Evolutionary conservation across 2,113 vertebrate genomes (phyloP).

Genomic region (Fukomys damarensis): DNA sequence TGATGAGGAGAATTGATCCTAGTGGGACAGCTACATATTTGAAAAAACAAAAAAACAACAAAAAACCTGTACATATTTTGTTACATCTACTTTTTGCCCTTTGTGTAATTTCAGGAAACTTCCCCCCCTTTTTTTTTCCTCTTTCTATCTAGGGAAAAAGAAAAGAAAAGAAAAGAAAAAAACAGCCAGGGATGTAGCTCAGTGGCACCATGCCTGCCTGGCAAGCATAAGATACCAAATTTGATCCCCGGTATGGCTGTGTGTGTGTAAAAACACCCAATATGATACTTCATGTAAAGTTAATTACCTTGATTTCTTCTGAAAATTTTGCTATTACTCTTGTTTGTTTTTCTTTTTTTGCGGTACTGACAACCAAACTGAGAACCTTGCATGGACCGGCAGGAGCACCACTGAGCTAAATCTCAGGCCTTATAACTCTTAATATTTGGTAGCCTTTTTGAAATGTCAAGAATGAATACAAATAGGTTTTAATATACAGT

Average conservation of each 20-base stretch:
- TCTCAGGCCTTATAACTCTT: no score
- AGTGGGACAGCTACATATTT: not conserved
- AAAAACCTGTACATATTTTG: not conserved
- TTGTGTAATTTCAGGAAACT: not conserved
- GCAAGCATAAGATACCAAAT: no score
- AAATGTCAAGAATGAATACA: slow-evolving; percentile 38
- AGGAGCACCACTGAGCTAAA: no score
- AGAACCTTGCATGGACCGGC: no score
- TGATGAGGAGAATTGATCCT: not conserved
- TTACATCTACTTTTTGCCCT: not conserved
- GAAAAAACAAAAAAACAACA: not conserved
- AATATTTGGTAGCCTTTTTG: not conserved
- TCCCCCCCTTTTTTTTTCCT: not conserved
- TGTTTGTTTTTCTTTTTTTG: no score
- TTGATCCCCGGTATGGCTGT: no score
- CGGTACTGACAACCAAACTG: no score
- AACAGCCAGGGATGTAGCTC: no score
- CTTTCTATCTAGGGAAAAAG: not conserved
- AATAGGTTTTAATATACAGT: not conserved
- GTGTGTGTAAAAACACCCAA: not conserved
- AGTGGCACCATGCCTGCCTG: no score
- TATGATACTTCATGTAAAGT: not conserved
- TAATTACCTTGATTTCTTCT: not conserved
- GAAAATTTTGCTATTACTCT: not conserved
- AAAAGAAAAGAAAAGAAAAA: no score